Evolutionary conservation across 2,888 invertebrate species (phyloP), one percentile per base, ranked within the genome.

Genomic region (Caenorhabditis doughertyi): DNA sequence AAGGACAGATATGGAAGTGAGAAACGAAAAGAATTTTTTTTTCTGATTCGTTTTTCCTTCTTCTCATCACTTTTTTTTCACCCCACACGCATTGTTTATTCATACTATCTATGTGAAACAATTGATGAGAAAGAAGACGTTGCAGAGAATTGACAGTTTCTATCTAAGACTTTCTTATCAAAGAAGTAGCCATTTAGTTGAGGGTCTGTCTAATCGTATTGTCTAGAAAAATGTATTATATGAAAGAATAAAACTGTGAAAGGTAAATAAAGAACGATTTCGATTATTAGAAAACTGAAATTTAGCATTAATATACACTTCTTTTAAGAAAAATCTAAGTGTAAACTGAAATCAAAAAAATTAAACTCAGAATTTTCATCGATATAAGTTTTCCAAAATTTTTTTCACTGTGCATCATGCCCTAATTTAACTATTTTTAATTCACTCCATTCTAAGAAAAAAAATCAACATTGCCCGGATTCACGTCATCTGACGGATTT

Each of bases 1-100:
- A 39, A 58, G 29, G 68, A 77, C 77, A 77, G 77, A 77, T 77
- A 77, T 77, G 77, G 77, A 77, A 77, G 77, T 77, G 77, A 77
- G 68, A 77, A 77, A 77, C 53, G 44, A 74, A 74, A 62, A 56
- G 56, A 74, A 58, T 72, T 64, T 72, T 64, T 73, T 74, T 74
- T 55, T 73, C 55, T 74, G 39, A 49, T 72, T 62, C 60, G 21
- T 72, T 60, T 73, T 73, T 73, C n/a, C 64, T 32, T 42, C 60
- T 60, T 47, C 42, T 51, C 76, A 62, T 77, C 62, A 68, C 62
- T 64, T 39, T 68, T 58, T 67, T 68, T 68, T 32, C 25, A 65
- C 65, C 65, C 58, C 68, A 49, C 77, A 68, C 68, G 23, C 77
- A 60, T 39, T 68, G 68, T 62, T 77, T 76, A 60, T 67, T 47